Percentiles rank a stretch among this genome's conserved stretches.
phyloP scores from a whole-genome alignment of 1,140 invertebrate species.

The Leptopilina clavipes region DNA sequence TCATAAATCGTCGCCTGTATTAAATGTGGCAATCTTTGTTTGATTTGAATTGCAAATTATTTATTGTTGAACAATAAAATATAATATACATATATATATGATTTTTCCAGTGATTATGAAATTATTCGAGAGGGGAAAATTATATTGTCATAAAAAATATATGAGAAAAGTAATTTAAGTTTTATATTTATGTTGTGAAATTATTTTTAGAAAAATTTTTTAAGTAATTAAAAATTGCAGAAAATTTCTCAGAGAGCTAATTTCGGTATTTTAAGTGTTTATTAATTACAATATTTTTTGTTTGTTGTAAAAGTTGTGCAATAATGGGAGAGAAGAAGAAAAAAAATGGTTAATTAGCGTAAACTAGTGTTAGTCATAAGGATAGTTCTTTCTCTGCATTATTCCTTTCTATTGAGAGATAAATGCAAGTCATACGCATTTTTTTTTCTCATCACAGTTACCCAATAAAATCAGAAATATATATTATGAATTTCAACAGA shows the following conservation, averaged over 20 bases:
- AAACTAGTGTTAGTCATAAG: not conserved
- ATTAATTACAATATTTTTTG: no score
- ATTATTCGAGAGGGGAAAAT: not conserved
- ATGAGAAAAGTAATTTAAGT: not conserved
- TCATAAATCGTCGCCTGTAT: not conserved
- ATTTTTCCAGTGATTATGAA: no score
- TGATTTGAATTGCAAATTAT: not conserved
- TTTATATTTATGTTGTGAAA: not conserved
- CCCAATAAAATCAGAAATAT: not conserved
- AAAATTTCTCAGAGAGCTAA: no score
- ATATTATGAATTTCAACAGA: not conserved
- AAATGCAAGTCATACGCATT: constrained; percentile 1
- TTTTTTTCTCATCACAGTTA: constrained; percentile 3
- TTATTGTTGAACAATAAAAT: not conserved
- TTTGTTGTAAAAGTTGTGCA: not conserved
- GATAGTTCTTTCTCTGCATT: not conserved
- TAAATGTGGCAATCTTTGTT: not conserved
- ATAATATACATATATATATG: no score
- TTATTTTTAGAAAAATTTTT: no score
- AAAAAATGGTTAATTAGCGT: constrained; percentile 7
- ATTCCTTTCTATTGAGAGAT: not conserved
- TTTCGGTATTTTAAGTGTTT: no score
- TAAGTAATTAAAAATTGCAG: no score
- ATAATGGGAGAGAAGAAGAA: not conserved
- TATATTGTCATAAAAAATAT: not conserved